These are phyloP conservation scores for Anguilla japonica DNA, from an alignment of 2,113 vertebrate species.

Conservation along the genomic window DNA sequence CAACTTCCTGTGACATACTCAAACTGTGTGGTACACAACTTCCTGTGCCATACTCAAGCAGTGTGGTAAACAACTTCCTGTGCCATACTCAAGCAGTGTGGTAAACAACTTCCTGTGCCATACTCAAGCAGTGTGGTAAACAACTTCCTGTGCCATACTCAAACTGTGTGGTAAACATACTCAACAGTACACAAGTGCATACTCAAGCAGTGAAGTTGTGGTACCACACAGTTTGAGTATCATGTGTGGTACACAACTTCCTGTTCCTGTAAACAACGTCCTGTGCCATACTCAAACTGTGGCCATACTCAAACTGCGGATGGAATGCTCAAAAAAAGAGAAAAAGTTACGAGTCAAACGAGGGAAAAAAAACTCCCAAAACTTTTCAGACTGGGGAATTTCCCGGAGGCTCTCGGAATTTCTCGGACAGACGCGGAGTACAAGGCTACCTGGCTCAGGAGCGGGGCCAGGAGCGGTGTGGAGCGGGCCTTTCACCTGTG, in stretches of 20 bases:
- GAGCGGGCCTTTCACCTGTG: not conserved
- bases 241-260: too few relatives aligned
- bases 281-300: too few relatives aligned
- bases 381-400: constrained; percentile 25
- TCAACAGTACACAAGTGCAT: too few relatives aligned
- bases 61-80: too few relatives aligned
- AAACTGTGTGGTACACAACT: not conserved
- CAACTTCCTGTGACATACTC: not conserved
- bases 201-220: not conserved
- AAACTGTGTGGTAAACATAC: too few relatives aligned
- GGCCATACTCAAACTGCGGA: not conserved
- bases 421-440: not conserved
- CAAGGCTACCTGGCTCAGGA: not conserved
- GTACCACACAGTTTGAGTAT: too few relatives aligned
- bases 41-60: too few relatives aligned
- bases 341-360: not conserved
- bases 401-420: constrained; percentile 20
- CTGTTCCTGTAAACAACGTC: too few relatives aligned
- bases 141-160: not conserved
- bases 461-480: not conserved
- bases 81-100: not conserved
- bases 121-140: not conserved
- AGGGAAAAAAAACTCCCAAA: not conserved
- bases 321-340: not conserved
- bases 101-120: too few relatives aligned